These are phyloP conservation scores for Corythornis cristatus DNA, from an alignment of 2,113 vertebrate species.

Conservation along the genomic window DNA sequence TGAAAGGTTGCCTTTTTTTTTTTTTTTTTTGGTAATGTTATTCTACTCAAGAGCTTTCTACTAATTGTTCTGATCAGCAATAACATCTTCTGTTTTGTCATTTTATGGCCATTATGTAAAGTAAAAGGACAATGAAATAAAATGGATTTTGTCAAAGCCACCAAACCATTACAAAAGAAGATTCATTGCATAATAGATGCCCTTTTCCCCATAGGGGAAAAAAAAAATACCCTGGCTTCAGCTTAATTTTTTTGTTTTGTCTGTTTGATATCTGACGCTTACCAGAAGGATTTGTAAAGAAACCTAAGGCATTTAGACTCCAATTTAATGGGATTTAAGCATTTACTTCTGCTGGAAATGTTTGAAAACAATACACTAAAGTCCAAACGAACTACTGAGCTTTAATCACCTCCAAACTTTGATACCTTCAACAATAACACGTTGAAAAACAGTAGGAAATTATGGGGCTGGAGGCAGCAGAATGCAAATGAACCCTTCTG, in stretches of 20 bases:
- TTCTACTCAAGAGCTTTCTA: neutral
- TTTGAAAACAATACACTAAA: constrained; percentile 42
- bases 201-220: constrained; percentile 52
- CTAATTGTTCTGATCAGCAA: constrained; percentile 53
- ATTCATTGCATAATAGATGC: constrained; percentile 57
- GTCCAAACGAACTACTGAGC: neutral
- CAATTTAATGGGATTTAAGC: constrained; percentile 55
- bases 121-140: constrained; percentile 61
- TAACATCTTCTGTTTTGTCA: constrained; percentile 37
- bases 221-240: constrained; percentile 58
- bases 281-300: constrained; percentile 60
- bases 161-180: constrained; percentile 63
- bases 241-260: constrained; percentile 54
- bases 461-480: neutral
- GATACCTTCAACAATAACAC: constrained; percentile 26
- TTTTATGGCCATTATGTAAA: constrained; percentile 59
- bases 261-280: constrained; percentile 65
- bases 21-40: neutral
- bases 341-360: constrained; percentile 45
- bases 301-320: constrained; percentile 49
- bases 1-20: neutral
- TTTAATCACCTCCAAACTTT: constrained; percentile 50
- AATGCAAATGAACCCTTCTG: neutral
- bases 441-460: neutral
- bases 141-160: constrained; percentile 65